A percentile compares a stretch with the other conserved stretches of the same genome.
Evolutionary conservation across 2,113 vertebrate species (phyloP).

Genomic region (Carollia perspicillata): DNA sequence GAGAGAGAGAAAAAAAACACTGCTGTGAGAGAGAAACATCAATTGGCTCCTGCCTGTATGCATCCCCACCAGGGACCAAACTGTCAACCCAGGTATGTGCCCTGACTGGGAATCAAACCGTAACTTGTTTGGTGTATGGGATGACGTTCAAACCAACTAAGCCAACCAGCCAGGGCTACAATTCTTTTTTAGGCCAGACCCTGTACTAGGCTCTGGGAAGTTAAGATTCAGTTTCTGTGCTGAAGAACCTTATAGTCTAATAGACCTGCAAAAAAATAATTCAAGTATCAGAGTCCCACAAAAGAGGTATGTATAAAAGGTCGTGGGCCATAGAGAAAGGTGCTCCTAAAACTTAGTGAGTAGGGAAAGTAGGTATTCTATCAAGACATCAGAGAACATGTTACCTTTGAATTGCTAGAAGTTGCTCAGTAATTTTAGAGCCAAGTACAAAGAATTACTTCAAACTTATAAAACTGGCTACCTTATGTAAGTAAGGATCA

Average conservation of each 20-base stretch:
- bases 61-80: too few species aligned
- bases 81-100: too few species aligned
- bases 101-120: too few species aligned
- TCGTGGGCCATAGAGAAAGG: neutral
- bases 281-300: neutral
- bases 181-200: neutral
- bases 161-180: too few species aligned
- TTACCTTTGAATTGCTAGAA: neutral
- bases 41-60: too few species aligned
- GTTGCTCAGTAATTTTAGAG: neutral
- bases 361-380: neutral
- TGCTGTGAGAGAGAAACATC: too few species aligned
- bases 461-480: neutral
- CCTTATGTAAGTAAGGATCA: neutral
- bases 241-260: neutral
- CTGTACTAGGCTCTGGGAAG: neutral
- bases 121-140: too few species aligned
- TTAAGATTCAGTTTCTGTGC: neutral
- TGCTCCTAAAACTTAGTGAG: neutral
- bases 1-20: too few species aligned
- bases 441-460: neutral
- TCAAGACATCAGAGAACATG: neutral
- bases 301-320: neutral
- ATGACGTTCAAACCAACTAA: too few species aligned
- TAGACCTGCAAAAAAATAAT: neutral